Evolutionary conservation across 37 sponge, comb jelly and placozoan genomes (phyloP), one percentile per base, ranked within the genome.

Genomic region (Hormiphora californensis): DNA sequence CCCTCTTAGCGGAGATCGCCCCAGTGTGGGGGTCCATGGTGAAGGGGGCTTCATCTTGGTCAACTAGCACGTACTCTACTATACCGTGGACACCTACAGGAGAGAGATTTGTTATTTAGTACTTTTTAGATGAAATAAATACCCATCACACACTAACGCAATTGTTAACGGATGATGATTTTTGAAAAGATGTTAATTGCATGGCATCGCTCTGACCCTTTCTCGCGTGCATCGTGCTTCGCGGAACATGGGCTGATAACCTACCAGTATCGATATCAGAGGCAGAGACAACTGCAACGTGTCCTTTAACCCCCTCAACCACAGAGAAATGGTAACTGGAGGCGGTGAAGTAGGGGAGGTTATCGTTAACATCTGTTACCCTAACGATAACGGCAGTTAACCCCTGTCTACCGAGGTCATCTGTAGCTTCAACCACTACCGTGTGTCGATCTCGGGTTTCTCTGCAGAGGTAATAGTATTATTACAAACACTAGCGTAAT

Each of bases 391-490:
- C 38, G n/a, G 81, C 41, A 73, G 81, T 46, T 46, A 73, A 43
- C 27, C 81, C 81, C 81, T 41, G 81, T 41, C 81, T 73, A 9
- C 81, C 81, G 46, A 73, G 44, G 46, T 73, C 81, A 40, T 73
- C 81, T 28, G 81, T 73, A 73, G 81, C 81, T n/a, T 73, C 81
- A 43, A 73, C 81, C n/a, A 73, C 81, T 43, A 73, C 40, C 46
- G 40, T 73, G 44, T 73, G 38, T 9, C 3, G 9, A 21, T 73
- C 44, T 40, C 17, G 21, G 3, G n/a, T 28, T 19, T 73, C 81
- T 19, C 81, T 73, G n/a, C n/a, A n/a, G n/a, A n/a, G n/a, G n/a
- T n/a, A n/a, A n/a, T n/a, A n/a, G n/a, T n/a, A n/a, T n/a, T n/a
- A n/a, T n/a, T n/a, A n/a, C n/a, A n/a, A n/a, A n/a, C n/a, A n/a